These are phyloP conservation scores for Tenthredo mesomela DNA, from an alignment of 2,888 invertebrate genomes.

Conservation along the genomic window DNA sequence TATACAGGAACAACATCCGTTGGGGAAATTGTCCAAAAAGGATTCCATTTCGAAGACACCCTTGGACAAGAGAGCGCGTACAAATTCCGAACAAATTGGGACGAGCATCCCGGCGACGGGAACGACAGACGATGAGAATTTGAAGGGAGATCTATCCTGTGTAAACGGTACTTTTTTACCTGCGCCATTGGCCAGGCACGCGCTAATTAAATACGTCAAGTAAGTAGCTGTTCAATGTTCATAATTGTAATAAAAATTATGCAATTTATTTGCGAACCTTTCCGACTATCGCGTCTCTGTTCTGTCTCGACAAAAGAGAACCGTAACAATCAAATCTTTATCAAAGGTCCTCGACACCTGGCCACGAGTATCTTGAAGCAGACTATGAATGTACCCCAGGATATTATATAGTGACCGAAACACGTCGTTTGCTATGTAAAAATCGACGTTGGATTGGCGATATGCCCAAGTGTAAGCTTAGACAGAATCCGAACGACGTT, in stretches of 20 bases:
- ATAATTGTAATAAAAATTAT: conserved; percentile 8
- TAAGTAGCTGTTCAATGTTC: conserved; percentile 65
- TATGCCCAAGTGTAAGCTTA: conserved; percentile 70
- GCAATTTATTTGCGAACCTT: background rate
- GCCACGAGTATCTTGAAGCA: conserved; percentile 74
- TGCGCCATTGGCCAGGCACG: conserved; percentile 71
- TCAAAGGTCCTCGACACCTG: conserved; percentile 72
- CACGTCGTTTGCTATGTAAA: conserved; percentile 70
- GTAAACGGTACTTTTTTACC: conserved; percentile 75
- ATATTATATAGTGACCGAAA: conserved; percentile 66
- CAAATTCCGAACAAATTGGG: background rate
- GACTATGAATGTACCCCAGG: conserved; percentile 74
- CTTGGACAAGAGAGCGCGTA: background rate
- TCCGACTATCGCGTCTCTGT: background rate
- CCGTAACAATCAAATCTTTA: conserved; percentile 27
- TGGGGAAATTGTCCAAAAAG: conserved; percentile 21
- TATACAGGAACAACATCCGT: background rate
- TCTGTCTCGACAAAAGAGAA: background rate
- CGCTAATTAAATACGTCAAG: conserved; percentile 76
- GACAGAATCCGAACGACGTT: conserved; percentile 64
- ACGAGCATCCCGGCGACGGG: background rate
- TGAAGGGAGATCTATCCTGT: conserved; percentile 72
- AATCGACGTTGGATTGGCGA: conserved; percentile 73
- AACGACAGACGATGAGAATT: conserved; percentile 51
- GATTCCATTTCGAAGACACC: conserved; percentile 13